Conservation (phyloP, 2,888 invertebrate species). For the Adelphocoris suturalis region DNA sequence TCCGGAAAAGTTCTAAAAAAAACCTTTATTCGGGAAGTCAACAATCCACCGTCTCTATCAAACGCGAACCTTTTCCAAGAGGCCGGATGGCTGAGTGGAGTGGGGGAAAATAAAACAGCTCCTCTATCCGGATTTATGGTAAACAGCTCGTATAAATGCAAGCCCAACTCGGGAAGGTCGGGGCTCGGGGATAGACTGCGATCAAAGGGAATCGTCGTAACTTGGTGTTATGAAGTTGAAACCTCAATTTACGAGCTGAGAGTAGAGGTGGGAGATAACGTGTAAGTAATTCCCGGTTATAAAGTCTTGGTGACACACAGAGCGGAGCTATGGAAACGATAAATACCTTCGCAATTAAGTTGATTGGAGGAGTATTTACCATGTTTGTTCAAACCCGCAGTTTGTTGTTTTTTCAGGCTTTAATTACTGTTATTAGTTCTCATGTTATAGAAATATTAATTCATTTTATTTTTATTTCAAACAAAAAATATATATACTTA, state of each 20-base stretch:
- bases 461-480: too few species aligned
- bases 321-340: too few species aligned
- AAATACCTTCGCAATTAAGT: too few species aligned
- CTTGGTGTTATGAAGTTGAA: slow-evolving; percentile 69
- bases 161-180: slow-evolving; percentile 63
- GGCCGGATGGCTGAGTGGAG: background rate
- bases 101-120: slow-evolving; percentile 61
- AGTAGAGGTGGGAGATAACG: slow-evolving; percentile 17
- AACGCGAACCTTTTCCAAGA: background rate
- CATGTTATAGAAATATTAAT: too few species aligned
- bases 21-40: background rate
- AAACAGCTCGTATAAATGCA: slow-evolving; percentile 72
- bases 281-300: slow-evolving; percentile 8
- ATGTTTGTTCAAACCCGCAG: too few species aligned
- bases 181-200: slow-evolving; percentile 11
- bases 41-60: slow-evolving; percentile 7
- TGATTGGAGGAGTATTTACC: too few species aligned
- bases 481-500: too few species aligned
- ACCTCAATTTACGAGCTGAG: slow-evolving; percentile 61
- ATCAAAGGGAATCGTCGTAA: slow-evolving; percentile 70
- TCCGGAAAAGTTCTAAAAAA: slow-evolving; percentile 18
- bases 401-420: too few species aligned
- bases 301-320: background rate
- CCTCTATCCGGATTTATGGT: slow-evolving; percentile 65
- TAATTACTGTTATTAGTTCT: too few species aligned